These are phyloP conservation scores for Lycopodina hypogea DNA, from an alignment of 37 sponge, comb jelly and placozoan species.

Conservation along the genomic window DNA sequence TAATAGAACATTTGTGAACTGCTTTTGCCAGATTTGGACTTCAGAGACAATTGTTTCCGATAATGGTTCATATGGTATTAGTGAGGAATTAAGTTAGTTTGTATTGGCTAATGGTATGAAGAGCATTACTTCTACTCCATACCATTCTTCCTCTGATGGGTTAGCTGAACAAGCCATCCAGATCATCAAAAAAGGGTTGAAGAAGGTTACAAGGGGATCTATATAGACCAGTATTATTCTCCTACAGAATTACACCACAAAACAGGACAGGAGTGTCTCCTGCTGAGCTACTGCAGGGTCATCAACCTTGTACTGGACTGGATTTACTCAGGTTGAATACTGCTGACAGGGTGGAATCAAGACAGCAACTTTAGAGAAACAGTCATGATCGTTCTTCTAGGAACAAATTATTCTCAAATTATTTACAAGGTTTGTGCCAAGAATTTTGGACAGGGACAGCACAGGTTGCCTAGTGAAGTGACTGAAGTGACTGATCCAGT, in stretches of 20 bases:
- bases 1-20: neutral
- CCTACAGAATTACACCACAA: conserved; percentile 11
- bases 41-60: neutral
- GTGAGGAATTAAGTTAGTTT: too few species aligned
- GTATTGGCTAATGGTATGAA: too few species aligned
- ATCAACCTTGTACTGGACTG: neutral
- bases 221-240: neutral
- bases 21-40: too few species aligned
- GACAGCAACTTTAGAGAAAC: too few species aligned
- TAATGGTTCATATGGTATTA: neutral
- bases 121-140: too few species aligned
- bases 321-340: conserved; percentile 24
- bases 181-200: too few species aligned
- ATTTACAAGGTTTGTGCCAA: neutral
- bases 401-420: neutral
- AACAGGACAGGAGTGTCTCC: conserved; percentile 10
- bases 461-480: neutral
- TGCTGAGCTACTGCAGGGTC: conserved; percentile 5
- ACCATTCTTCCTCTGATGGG: too few species aligned
- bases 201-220: too few species aligned
- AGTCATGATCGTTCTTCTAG: too few species aligned
- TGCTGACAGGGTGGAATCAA: neutral
- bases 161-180: too few species aligned
- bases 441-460: neutral
- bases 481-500: too few species aligned